Conservation (phyloP, 2,113 vertebrate species). For the Rana temporaria region DNA sequence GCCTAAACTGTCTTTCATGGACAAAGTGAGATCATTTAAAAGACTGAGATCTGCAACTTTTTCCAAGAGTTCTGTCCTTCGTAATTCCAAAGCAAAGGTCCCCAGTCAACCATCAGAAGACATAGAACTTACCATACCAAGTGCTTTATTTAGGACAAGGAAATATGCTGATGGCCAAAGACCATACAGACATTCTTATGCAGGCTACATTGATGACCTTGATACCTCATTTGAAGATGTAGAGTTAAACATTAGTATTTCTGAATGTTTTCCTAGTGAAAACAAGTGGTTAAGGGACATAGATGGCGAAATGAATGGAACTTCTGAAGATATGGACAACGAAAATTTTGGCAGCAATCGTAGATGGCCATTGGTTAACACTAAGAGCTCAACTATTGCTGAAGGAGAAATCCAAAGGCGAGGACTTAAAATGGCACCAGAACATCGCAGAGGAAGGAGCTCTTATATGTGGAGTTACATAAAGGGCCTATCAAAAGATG, state of each 20-base stretch:
- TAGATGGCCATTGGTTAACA: conserved; percentile 71
- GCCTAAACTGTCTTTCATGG: conserved; percentile 84
- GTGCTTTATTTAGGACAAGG: conserved; percentile 67
- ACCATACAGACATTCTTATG: conserved; percentile 85
- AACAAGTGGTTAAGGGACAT: conserved; percentile 67
- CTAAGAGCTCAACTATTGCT: conserved; percentile 67
- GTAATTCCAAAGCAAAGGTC: conserved; percentile 70
- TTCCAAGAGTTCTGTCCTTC: conserved; percentile 68
- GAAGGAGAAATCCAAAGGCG: conserved; percentile 72
- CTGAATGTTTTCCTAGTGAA: conserved; percentile 66
- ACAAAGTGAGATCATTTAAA: conserved; percentile 84
- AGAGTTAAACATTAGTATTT: conserved; percentile 70
- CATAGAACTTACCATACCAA: conserved; percentile 61
- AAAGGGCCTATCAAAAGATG: conserved; percentile 81
- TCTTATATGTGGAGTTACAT: conserved; percentile 88
- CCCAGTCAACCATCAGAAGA: conserved; percentile 67
- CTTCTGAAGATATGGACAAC: conserved; percentile 65
- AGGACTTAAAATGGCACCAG: conserved; percentile 67
- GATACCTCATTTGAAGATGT: conserved; percentile 85
- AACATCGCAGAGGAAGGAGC: conserved; percentile 73
- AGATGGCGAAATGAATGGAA: conserved; percentile 62
- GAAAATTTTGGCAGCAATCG: conserved; percentile 68
- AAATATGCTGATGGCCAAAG: conserved; percentile 68
- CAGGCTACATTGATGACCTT: conserved; percentile 80
- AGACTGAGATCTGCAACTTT: conserved; percentile 75